Base-by-base conservation (phyloP, 2,113 vertebrate species). In the Sakesphorus luctuosus region DNA sequence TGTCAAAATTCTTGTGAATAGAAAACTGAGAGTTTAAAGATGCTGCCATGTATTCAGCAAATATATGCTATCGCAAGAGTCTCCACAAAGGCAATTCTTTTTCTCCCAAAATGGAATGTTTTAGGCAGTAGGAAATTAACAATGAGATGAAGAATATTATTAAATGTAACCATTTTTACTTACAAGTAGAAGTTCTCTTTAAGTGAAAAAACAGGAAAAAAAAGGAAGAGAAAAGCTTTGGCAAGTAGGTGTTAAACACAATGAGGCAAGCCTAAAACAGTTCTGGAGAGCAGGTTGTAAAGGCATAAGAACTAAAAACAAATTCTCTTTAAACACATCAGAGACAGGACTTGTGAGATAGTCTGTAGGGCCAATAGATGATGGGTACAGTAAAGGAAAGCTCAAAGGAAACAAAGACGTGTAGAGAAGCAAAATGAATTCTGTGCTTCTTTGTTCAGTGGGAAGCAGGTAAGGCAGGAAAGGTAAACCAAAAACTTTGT, bases 301-400 rank as follows among this genome's bases (percentile, higher is more conserved):
- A 94, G 50, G 79, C 8, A 1, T 89, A 84, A 90, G 93, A 94
- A 87, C 80, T 92, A 78, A 96, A 97, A 95, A 93, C 89, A 95
- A 94, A 93, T 94, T 87, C 52, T 82, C 86, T 94, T 97, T 76
- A 94, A 94, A 95, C 69, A 95, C 91, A 95, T 96, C 93, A 95
- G 91, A 96, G 80, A 52, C 80, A 96, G 86, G 80, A 92, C 80
- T 93, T 95, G 80, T 96, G 84, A 95, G 93, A 55, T 84, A 89
- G 92, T 93, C 86, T 92, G 91, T 78, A 67, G 65, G 77, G 47
- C 91, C 84, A 68, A 81, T 61, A 81, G 84, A 89, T 95, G 94
- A 96, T 75, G 76, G 84, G 84, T 86, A 62, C 40, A 94, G 79
- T 28, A 95, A 93, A 94, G 81, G 86, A 94, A 95, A 92, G 56